phyloP scores from a whole-genome alignment of 2,797 vertebrate species.

The Schizopygopsis malacanthus region DNA sequence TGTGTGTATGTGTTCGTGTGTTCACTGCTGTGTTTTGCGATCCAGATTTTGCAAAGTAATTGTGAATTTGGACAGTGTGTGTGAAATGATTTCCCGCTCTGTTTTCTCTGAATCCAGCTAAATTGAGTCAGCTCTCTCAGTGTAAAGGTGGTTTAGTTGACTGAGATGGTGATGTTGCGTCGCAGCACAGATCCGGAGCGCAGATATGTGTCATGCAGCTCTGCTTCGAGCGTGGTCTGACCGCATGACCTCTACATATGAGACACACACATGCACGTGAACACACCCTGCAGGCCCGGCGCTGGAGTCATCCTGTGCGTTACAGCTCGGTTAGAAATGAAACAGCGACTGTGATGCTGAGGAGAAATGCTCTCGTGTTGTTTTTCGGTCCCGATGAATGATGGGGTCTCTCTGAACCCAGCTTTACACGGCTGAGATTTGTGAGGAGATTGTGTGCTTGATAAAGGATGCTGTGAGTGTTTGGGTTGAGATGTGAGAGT shows the following conservation, averaged over 20 bases:
- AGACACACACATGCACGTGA: constrained; percentile 7
- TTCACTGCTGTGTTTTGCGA: no score
- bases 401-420: background rate
- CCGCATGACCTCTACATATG: background rate
- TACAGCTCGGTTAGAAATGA: background rate
- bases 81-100: background rate
- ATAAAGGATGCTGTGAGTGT: constrained; percentile 2
- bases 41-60: no score
- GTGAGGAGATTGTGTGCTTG: constrained; percentile 4
- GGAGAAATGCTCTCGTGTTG: constrained; percentile 2
- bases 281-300: background rate
- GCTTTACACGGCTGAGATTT: background rate
- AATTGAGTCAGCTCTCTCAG: background rate
- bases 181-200: background rate
- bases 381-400: background rate
- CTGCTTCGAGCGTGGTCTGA: constrained; percentile 1
- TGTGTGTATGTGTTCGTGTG: no score
- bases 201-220: background rate
- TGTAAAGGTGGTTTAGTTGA: background rate
- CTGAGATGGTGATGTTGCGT: no score
- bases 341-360: background rate
- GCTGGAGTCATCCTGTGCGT: background rate
- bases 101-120: background rate
- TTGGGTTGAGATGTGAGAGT: constrained; percentile 27
- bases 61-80: background rate